Evolutionary conservation across 2,888 invertebrate species (phyloP), one percentile per base, ranked within the genome.

Genomic region (Alloscopus bannaensis): DNA sequence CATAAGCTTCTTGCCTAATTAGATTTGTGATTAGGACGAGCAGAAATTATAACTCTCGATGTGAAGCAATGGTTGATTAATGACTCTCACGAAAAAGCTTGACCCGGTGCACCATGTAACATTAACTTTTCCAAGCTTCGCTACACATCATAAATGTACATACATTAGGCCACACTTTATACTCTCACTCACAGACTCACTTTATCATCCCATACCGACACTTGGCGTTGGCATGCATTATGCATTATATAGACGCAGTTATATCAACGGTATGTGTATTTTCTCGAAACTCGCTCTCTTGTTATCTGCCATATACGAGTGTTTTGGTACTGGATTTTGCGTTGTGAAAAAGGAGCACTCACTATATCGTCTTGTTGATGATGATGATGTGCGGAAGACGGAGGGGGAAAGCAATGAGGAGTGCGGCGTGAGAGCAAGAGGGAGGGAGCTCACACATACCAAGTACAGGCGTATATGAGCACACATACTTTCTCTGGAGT

Each of bases 1-100:
- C n/a, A n/a, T n/a, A n/a, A 60, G 60, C 72, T 50, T 40, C 26
- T 65, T 57, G 64, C 64, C 73, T 73, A 73, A 73, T 73, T 73
- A 73, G 73, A 73, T 73, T 65, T 73, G 73, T 73, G 65, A 73
- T 73, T 73, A 73, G 64, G 20, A 72, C 72, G 26, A 28, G 64
- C 64, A 72, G 72, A 72, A n/a, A 72, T 72, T 72, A 64, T 72
- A 62, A 72, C 72, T 64, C 64, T 72, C 36, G 52, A 6, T 62
- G 65, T 42, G n/a, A 6, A 73, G 65, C 55, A 40, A 73, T 73
- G 65, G 73, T 65, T 73, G 73, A 73, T 73, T 73, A 73, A 73
- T 73, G 73, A 73, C 65, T 73, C 31, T 73, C 57, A 26, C 29
- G 60, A 57, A 62, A 57, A 64, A 62, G 72, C 64, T 72, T 62